These are phyloP conservation scores for Fragum whitleyi DNA, from an alignment of 2,888 invertebrate genomes.

Conservation along the genomic window DNA sequence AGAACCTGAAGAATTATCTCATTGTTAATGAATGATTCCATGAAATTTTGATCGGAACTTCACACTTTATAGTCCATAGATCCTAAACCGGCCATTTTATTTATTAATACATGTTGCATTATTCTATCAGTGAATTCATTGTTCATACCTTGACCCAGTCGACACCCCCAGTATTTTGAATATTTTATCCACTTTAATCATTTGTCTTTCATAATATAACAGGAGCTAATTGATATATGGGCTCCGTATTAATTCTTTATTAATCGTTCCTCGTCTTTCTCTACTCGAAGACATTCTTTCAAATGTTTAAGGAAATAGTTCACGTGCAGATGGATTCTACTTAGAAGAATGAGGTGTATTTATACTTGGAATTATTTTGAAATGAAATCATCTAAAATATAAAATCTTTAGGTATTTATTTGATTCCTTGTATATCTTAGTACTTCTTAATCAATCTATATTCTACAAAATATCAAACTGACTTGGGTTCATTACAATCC, in stretches of 20 bases:
- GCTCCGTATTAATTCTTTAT: conserved; percentile 13
- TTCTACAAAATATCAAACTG: too few relatives aligned
- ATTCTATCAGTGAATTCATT: conserved; percentile 20
- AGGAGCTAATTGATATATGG: not conserved
- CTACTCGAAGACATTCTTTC: not conserved
- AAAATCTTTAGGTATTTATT: too few relatives aligned
- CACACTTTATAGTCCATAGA: conserved; percentile 31
- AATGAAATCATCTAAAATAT: too few relatives aligned
- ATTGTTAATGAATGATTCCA: conserved; percentile 65
- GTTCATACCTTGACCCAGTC: conserved; percentile 7
- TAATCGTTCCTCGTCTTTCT: not conserved
- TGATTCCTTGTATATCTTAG: too few relatives aligned
- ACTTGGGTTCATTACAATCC: too few relatives aligned
- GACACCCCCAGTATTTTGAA: conserved; percentile 14
- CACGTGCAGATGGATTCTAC: not conserved
- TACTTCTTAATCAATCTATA: too few relatives aligned
- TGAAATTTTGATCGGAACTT: conserved; percentile 60
- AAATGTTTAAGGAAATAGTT: not conserved
- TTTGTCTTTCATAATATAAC: conserved; percentile 14
- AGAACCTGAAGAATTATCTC: conserved; percentile 26
- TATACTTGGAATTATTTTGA: too few relatives aligned
- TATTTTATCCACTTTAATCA: conserved; percentile 22
- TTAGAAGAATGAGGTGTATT: not conserved
- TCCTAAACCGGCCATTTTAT: conserved; percentile 38
- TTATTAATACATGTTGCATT: conserved; percentile 57